Conservation (phyloP, 2,113 vertebrate genomes). For the Pelecanoides urinatrix region DNA sequence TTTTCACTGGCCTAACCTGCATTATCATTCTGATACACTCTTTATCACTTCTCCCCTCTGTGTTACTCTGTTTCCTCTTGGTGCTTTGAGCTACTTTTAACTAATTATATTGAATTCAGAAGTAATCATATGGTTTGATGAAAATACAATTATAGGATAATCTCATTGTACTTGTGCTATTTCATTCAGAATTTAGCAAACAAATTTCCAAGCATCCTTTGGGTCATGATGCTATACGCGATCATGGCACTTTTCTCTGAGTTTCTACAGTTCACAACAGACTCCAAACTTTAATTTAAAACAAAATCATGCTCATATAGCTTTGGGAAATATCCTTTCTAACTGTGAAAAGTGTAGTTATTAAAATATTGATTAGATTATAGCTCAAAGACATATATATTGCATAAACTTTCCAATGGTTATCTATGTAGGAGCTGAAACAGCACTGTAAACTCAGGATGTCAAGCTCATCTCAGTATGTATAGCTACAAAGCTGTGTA, state of each 20-base stretch:
- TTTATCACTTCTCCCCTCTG: neutral
- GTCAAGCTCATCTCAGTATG: neutral
- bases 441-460: neutral
- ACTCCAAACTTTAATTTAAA: slow-evolving; percentile 25
- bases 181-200: neutral
- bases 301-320: neutral
- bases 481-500: neutral
- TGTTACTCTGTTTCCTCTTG: neutral
- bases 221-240: rapidly evolving
- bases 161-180: neutral
- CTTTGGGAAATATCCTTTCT: slow-evolving; percentile 35
- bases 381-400: neutral
- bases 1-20: neutral
- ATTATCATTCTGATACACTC: neutral
- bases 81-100: neutral
- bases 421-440: neutral
- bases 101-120: neutral
- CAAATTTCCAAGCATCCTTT: neutral
- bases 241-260: neutral
- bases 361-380: slow-evolving; percentile 45
- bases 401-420: neutral
- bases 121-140: neutral
- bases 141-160: neutral
- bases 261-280: neutral
- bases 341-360: neutral